A percentile compares a stretch with the other conserved stretches of the same genome.
Conservation (phyloP, 2,797 vertebrate genomes). For the Myotis pilosus region DNA sequence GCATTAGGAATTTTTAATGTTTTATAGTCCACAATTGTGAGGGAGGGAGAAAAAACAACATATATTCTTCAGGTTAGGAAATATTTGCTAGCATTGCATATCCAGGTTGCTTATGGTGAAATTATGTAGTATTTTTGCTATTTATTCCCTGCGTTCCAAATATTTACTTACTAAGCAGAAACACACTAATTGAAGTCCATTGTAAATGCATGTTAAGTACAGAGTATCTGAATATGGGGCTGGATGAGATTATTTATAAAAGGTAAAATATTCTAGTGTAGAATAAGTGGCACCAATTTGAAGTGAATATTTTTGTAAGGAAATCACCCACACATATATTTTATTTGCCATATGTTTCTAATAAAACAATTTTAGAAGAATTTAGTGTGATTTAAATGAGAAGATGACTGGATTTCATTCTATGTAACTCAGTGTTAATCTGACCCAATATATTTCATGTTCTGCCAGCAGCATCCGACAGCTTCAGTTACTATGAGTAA, state of each 20-base stretch:
- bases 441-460: slow-evolving; percentile 36
- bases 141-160: not conserved
- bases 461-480: slow-evolving; percentile 39
- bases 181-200: not conserved
- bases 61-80: not conserved
- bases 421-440: slow-evolving; percentile 54
- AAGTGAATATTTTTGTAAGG: not conserved
- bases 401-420: slow-evolving; percentile 41
- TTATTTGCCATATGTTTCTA: not conserved
- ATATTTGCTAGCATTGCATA: not conserved
- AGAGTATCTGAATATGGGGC: not conserved
- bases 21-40: not conserved
- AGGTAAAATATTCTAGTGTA: not conserved
- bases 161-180: slow-evolving; percentile 32
- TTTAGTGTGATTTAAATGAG: slow-evolving; percentile 27
- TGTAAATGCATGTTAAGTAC: not conserved
- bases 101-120: not conserved
- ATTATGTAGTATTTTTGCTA: not conserved
- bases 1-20: not conserved
- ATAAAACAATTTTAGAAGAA: slow-evolving; percentile 22
- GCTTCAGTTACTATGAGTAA: slow-evolving; percentile 74
- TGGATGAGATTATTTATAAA: slow-evolving; percentile 20
- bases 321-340: slow-evolving; percentile 31
- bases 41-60: not conserved
- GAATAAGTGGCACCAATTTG: not conserved